Evolutionary conservation across 2,113 vertebrate genomes (phyloP).

Genomic region (Ailuropoda melanoleuca): DNA sequence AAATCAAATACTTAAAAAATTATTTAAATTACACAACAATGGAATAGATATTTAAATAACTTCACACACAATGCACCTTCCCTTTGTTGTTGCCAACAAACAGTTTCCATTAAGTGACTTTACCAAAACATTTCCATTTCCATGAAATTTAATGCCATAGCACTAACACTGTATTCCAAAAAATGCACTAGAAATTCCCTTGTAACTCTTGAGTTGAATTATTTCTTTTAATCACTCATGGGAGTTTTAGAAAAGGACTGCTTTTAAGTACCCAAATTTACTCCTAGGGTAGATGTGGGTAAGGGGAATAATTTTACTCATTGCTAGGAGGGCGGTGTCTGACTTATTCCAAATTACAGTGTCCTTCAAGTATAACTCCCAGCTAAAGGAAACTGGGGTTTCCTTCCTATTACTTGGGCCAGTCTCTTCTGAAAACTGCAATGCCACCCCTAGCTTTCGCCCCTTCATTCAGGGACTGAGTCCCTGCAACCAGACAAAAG

Average conservation of each 20-base stretch:
- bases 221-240: background rate
- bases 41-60: background rate
- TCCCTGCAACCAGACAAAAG: background rate
- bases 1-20: constrained; percentile 43
- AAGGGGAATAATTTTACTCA: background rate
- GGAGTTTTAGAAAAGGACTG: background rate
- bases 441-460: no score
- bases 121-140: background rate
- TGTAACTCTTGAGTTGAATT: background rate
- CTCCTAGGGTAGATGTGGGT: background rate
- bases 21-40: background rate
- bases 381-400: background rate
- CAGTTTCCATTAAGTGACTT: background rate
- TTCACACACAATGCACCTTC: background rate
- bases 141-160: background rate
- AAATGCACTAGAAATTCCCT: background rate
- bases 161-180: background rate
- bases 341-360: background rate
- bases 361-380: background rate
- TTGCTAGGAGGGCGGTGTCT: background rate
- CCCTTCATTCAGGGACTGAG: background rate
- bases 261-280: background rate
- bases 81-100: background rate
- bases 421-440: background rate
- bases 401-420: background rate